Conservation (phyloP, 2,888 invertebrate genomes). For the Leistus spinibarbis region DNA sequence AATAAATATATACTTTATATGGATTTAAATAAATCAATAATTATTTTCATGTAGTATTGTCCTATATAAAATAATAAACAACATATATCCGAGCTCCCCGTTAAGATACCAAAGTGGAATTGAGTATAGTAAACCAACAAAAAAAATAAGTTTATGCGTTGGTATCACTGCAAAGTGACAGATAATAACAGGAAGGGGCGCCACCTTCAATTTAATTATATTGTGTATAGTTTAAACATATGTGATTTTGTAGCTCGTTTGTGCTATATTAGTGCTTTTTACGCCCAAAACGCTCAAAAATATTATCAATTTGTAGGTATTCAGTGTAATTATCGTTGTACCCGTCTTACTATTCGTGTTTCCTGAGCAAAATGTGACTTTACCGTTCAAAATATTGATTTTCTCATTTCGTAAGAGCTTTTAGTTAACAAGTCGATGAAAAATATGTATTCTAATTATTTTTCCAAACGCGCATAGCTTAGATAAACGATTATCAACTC, state of each 20-base stretch:
- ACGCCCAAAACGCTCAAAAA: not conserved
- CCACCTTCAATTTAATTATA: conserved; percentile 2
- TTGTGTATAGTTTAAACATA: not conserved
- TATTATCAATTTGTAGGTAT: not conserved
- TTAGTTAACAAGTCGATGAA: not conserved
- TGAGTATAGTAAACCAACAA: not conserved
- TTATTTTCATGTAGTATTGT: too few relatives aligned
- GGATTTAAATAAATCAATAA: too few relatives aligned
- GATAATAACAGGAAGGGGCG: not conserved
- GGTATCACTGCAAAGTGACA: not conserved
- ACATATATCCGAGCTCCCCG: too few relatives aligned
- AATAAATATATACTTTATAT: too few relatives aligned
- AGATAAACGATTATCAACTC: not conserved
- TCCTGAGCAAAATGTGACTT: not conserved
- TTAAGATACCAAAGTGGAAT: not conserved
- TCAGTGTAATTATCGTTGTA: not conserved
- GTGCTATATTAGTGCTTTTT: not conserved
- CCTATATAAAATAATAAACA: not conserved
- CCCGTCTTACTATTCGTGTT: not conserved
- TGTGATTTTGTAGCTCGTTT: not conserved
- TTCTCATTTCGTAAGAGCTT: not conserved
- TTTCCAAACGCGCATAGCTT: not conserved
- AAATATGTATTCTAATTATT: not conserved
- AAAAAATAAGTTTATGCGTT: not conserved
- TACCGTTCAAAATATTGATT: not conserved